phyloP scores from a whole-genome alignment of 1,140 invertebrate genomes.

The Drosophila pseudoananassae region DNA sequence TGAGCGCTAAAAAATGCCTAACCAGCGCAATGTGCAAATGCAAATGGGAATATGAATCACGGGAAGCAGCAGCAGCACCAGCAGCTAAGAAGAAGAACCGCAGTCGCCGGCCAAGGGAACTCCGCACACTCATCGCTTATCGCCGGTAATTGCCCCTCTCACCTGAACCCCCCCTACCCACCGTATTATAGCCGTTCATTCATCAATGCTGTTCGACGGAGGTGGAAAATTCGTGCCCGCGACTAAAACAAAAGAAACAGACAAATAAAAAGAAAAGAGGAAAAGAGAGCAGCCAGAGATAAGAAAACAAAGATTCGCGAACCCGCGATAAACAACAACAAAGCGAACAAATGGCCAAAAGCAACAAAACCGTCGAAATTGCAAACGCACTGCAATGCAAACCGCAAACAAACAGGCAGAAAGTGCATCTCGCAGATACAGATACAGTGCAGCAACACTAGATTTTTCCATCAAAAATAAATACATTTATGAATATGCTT shows the following conservation, averaged over 20 bases:
- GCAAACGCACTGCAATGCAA: slow-evolving; percentile 25
- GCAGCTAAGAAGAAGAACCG: slow-evolving; percentile 13
- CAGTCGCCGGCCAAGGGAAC: slow-evolving; percentile 63
- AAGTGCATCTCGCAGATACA: slow-evolving; percentile 47
- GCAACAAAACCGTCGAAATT: slow-evolving; percentile 21
- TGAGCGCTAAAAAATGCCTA: slow-evolving; percentile 60
- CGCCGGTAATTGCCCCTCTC: slow-evolving; percentile 26
- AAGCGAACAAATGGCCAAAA: slow-evolving; percentile 28
- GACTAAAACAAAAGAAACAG: slow-evolving; percentile 49
- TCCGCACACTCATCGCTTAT: slow-evolving; percentile 66
- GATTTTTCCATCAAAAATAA: not conserved
- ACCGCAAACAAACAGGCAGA: slow-evolving; percentile 44
- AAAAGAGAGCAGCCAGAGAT: slow-evolving; percentile 31
- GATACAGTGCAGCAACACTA: slow-evolving; percentile 17
- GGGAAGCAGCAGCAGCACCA: slow-evolving; percentile 17
- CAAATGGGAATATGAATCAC: slow-evolving; percentile 63
- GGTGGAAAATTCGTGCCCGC: slow-evolving; percentile 66
- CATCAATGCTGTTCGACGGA: slow-evolving; percentile 57
- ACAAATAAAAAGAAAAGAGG: slow-evolving; percentile 6
- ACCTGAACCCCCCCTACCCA: not conserved
- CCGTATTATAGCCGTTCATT: slow-evolving; percentile 46
- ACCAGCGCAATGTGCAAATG: slow-evolving; percentile 72
- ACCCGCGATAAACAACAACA: slow-evolving; percentile 67
- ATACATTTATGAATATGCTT: no score
- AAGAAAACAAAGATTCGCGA: slow-evolving; percentile 44